phyloP scores from a whole-genome alignment of 2,113 vertebrate species.

The Oncorhynchus mykiss region DNA sequence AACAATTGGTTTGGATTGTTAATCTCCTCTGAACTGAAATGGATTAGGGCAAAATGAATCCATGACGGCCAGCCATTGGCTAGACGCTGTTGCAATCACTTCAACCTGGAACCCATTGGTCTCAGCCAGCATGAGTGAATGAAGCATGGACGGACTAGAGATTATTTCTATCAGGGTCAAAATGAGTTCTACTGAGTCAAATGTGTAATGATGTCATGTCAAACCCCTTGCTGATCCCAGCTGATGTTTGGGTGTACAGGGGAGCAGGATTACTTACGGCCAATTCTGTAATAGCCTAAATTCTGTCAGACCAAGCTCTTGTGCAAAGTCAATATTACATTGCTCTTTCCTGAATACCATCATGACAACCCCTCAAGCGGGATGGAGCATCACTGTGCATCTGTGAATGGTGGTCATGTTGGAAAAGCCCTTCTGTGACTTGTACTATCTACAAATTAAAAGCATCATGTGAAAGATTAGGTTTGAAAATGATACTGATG shows the following conservation, averaged over 20 bases:
- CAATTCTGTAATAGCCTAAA: too few relatives aligned
- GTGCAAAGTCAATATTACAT: too few relatives aligned
- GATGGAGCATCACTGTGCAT: too few relatives aligned
- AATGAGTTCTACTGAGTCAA: slow-evolving; percentile 1
- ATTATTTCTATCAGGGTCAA: background rate
- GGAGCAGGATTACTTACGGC: too few relatives aligned
- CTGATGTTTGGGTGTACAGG: background rate
- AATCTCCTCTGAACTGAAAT: slow-evolving; percentile 23
- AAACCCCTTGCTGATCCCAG: background rate
- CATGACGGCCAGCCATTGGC: background rate
- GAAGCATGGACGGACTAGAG: slow-evolving; percentile 10
- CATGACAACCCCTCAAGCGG: too few relatives aligned
- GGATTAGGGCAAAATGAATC: slow-evolving; percentile 29
- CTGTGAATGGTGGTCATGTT: too few relatives aligned
- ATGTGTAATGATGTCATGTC: background rate
- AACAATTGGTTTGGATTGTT: slow-evolving; percentile 16
- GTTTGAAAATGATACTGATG: too few relatives aligned
- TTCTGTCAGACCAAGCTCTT: too few relatives aligned
- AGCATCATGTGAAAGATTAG: too few relatives aligned
- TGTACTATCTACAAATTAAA: too few relatives aligned
- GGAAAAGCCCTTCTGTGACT: too few relatives aligned
- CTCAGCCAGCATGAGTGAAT: slow-evolving; percentile 8
- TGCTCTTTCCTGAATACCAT: too few relatives aligned
- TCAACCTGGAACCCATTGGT: slow-evolving; percentile 13
- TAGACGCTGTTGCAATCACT: slow-evolving; percentile 1